Evolutionary conservation across 2,113 vertebrate species (phyloP).

Genomic region (Takifugu bimaculatus): DNA sequence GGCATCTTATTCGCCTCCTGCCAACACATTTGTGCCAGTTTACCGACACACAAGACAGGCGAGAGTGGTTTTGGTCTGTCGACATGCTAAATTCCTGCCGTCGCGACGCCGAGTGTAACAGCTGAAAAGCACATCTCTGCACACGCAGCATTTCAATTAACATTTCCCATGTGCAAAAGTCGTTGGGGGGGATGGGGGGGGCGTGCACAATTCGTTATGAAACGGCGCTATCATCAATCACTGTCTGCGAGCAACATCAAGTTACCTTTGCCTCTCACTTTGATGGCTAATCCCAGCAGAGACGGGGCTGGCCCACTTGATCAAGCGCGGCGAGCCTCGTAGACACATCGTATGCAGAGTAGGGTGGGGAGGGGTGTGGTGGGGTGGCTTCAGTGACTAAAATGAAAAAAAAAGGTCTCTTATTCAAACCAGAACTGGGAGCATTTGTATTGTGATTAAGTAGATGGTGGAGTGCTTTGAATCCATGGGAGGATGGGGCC

Average conservation of each 20-base stretch:
- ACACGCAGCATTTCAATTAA: slow-evolving; percentile 71
- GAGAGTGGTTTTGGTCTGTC: slow-evolving; percentile 15
- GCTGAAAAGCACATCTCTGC: slow-evolving; percentile 51
- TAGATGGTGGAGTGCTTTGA: slow-evolving; percentile 58
- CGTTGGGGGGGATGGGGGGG: slow-evolving; percentile 39
- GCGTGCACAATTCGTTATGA: slow-evolving; percentile 59
- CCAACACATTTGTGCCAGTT: background rate
- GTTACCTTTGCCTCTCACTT: slow-evolving; percentile 73
- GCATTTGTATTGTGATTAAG: slow-evolving; percentile 71
- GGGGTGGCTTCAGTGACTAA: slow-evolving; percentile 43
- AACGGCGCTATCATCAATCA: slow-evolving; percentile 76
- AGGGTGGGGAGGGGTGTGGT: too few relatives aligned
- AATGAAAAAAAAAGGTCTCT: slow-evolving; percentile 32
- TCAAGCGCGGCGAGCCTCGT: slow-evolving; percentile 71
- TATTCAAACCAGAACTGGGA: slow-evolving; percentile 57
- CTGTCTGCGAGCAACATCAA: slow-evolving; percentile 72
- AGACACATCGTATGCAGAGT: slow-evolving; percentile 58
- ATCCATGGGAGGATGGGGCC: slow-evolving; percentile 52
- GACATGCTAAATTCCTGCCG: slow-evolving; percentile 25
- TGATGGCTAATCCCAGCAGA: slow-evolving; percentile 74
- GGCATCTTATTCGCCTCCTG: too few relatives aligned
- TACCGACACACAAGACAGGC: slow-evolving; percentile 35
- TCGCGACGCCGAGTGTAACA: slow-evolving; percentile 29
- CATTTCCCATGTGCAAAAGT: slow-evolving; percentile 62
- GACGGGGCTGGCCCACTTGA: slow-evolving; percentile 69